Percentiles rank a stretch among this genome's conserved stretches.
These are phyloP conservation scores for Clarias magur DNA, from an alignment of 2,113 vertebrate species.

Conservation along the genomic window DNA sequence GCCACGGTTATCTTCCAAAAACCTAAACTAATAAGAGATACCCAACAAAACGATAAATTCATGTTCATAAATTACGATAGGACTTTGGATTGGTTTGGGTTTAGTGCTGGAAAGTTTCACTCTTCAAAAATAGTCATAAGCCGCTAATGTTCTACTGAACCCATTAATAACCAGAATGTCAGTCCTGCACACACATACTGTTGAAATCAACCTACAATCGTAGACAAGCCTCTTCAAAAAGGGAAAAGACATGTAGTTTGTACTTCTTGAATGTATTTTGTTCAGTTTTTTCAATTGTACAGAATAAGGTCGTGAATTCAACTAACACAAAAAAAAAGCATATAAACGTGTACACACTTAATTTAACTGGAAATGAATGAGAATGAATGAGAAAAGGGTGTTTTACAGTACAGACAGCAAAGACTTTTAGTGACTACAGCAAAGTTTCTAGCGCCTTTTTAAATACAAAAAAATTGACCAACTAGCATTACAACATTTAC, in stretches of 20 bases:
- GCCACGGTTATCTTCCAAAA: constrained; percentile 41
- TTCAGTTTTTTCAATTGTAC: constrained; percentile 16
- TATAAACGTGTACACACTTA: background rate
- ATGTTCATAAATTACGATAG: background rate
- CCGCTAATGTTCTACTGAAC: background rate
- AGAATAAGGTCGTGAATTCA: constrained; percentile 13
- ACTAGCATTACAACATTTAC: constrained; percentile 34
- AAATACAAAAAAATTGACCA: constrained; percentile 15
- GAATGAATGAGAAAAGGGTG: background rate
- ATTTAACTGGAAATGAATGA: constrained; percentile 22
- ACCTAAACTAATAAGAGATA: constrained; percentile 56
- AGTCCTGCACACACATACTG: background rate
- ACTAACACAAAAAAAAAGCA: background rate
- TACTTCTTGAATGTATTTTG: constrained; percentile 21
- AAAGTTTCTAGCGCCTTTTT: background rate
- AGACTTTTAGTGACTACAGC: constrained; percentile 34
- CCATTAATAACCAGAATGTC: background rate
- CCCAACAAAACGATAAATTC: background rate
- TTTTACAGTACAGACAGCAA: constrained; percentile 12
- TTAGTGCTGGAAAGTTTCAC: background rate
- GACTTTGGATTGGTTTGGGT: background rate
- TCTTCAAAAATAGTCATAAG: background rate
- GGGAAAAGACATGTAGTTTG: constrained; percentile 5
- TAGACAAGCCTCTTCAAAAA: constrained; percentile 17
- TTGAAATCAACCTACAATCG: constrained; percentile 25